Evolutionary conservation across 2,113 vertebrate genomes (phyloP), one percentile per base, ranked within the genome.

Genomic region (Tragelaphus scriptus): DNA sequence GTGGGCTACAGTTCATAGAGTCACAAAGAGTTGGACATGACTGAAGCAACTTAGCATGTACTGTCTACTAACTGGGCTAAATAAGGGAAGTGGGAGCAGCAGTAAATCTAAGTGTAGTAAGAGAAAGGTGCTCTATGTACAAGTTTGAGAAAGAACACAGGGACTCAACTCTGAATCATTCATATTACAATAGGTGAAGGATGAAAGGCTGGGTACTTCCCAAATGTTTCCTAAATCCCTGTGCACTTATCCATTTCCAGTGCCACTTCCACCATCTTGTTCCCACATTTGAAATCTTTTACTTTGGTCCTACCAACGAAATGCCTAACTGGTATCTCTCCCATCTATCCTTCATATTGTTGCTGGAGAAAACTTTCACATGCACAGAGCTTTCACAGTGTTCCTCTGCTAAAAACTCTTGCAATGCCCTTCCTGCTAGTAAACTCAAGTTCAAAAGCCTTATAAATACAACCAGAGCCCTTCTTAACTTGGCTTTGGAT

Each of bases 1-100:
- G 6, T 0, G 0, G 28, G 28, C 61, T 32, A 63, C 1, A 30
- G 71, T 25, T 12, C 71, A 77, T 26, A 77, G 23, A 1, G 71
- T 44, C 12, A 77, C 40, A 26, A 7, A 44, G 71, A 44, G 3
- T 26, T 13, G 10, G 40, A 77, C 12, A 44, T 14, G 12, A 44
- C 36, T 44, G 71, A 77, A 77, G 21, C 3, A 6, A 44, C 19
- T 40, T 40, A 75, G 68, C 68, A 32, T 91, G 15, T 32, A 44
- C 17, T 32, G 26, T 12, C 16, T 2, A 51, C 80, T 6, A 9
- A 75, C 2, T 65, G n/a, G 5, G 16, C 0, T 61, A 15, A 28
- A 14, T 21, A 44, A 85, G 15, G 25, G 10, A 53, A 36, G 11
- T 15, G 36, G 14, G 44, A 93, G 9, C 7, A 80, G 13, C 2